Percentiles rank a stretch among this genome's conserved stretches.
These are phyloP conservation scores for Phylloscopus whistleri DNA, from an alignment of 2,113 vertebrate genomes.

Conservation along the genomic window DNA sequence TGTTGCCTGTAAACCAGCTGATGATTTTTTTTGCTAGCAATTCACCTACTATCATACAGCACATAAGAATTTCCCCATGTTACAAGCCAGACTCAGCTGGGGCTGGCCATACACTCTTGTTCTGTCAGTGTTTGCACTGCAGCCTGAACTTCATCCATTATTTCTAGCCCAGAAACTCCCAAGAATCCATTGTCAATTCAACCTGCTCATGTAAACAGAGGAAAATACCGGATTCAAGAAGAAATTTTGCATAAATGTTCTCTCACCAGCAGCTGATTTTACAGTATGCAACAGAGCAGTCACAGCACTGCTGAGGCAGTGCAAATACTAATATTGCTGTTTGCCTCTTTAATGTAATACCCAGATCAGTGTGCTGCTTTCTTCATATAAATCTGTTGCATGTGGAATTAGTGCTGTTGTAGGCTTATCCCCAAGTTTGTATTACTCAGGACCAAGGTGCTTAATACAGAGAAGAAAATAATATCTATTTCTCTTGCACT, in stretches of 20 bases:
- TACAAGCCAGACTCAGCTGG: background rate
- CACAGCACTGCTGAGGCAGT: background rate
- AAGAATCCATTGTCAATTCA: background rate
- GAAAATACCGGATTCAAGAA: background rate
- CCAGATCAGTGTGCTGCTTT: background rate
- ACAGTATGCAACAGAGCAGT: background rate
- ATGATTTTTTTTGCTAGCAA: background rate
- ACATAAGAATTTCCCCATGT: background rate
- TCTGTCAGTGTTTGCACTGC: background rate
- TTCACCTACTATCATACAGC: background rate
- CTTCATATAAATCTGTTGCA: background rate
- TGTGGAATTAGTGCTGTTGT: background rate
- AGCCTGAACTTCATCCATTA: background rate
- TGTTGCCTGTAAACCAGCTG: background rate
- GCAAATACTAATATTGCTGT: background rate
- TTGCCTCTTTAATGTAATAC: background rate
- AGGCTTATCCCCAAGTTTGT: background rate
- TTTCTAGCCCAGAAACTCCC: background rate
- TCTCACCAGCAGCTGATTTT: background rate
- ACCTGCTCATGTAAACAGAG: background rate
- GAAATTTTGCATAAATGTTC: background rate
- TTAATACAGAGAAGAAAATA: background rate
- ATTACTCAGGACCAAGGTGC: background rate
- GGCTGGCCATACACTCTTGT: background rate
- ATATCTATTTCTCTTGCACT: background rate